Evolutionary conservation across 2,113 vertebrate species (phyloP), one percentile per base, ranked within the genome.

Genomic region (Nothoprocta perdicaria): DNA sequence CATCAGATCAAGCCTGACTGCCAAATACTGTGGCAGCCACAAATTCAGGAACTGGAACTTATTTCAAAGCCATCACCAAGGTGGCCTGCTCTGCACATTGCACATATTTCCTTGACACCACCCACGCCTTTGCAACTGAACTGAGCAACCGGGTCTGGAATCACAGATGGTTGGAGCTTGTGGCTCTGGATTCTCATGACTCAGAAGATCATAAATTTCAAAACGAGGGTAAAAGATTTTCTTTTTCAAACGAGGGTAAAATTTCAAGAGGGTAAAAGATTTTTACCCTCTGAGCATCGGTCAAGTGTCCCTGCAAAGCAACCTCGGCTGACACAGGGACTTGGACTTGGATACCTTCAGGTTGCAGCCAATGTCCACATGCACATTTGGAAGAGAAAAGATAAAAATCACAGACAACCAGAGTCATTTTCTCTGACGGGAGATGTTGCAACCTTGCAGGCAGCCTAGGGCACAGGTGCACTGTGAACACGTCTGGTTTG

Each of bases 91-190:
- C 68, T 52, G 57, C 61, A 63, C 75, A 63, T 14, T 80, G 72
- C 57, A 92, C 0, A 0, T 75, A 85, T 48, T 67, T 88, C 94
- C 80, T 16, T 85, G 91, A 78, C 76, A 94, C 61, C 93, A 75
- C 82, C 92, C 73, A 94, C 18, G 5, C 69, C 91, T 93, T 22
- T 85, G 89, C 90, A 93, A 94, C 86, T 78, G 57, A 93, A 92
- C 52, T 91, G 92, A 95, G 94, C 87, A 94, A 95, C 43, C 58
- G 48, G 43, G 27, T 92, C 68, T 94, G 87, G 72, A 80, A 92
- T 91, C 89, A 91, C 92, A 96, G 82, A 92, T 80, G 81, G 94
- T 9, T 85, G 76, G 31, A 93, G 76, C 89, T 43, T 31, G 46
- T 1, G 7, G 52, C 31, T 91, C 72, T 88, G 35, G 35, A 38